Percentiles rank a stretch among this genome's conserved stretches.
These are phyloP conservation scores for Lasius platythorax DNA, from an alignment of 2,888 invertebrate species.

Conservation along the genomic window DNA sequence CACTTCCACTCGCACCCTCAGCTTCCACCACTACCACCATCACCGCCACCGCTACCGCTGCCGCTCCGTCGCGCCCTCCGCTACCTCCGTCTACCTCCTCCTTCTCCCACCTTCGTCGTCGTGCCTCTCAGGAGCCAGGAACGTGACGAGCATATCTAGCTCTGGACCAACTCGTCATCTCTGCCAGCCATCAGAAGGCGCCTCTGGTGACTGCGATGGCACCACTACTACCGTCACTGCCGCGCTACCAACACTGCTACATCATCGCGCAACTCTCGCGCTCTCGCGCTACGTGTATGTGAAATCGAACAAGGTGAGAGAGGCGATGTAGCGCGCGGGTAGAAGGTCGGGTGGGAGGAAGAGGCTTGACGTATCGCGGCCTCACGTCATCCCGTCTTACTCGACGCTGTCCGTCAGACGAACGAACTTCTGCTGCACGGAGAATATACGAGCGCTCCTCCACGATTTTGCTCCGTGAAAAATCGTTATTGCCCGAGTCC, in stretches of 20 bases:
- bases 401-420: slow-evolving; percentile 76
- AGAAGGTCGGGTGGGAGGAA: slow-evolving; percentile 53
- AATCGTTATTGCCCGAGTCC: slow-evolving; percentile 64
- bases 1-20: slow-evolving; percentile 81
- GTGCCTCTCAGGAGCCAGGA: slow-evolving; percentile 79
- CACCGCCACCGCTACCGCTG: slow-evolving; percentile 56
- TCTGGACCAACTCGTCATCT: slow-evolving; percentile 83
- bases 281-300: slow-evolving; percentile 41
- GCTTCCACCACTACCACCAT: slow-evolving; percentile 64
- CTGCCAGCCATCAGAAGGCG: slow-evolving; percentile 79
- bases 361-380: slow-evolving; percentile 78
- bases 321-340: slow-evolving; percentile 60
- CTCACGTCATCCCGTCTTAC: slow-evolving; percentile 77
- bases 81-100: slow-evolving; percentile 11
- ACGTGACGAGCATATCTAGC: slow-evolving; percentile 85
- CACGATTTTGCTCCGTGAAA: slow-evolving; percentile 60
- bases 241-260: slow-evolving; percentile 8
- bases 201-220: slow-evolving; percentile 75
- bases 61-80: background rate
- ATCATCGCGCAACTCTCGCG: background rate
- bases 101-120: slow-evolving; percentile 61
- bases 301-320: slow-evolving; percentile 62
- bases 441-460: slow-evolving; percentile 60
- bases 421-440: slow-evolving; percentile 61
- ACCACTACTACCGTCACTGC: slow-evolving; percentile 47